These are phyloP conservation scores for Dicyema japonicum DNA, from an alignment of 1,140 invertebrate genomes.

Conservation along the genomic window DNA sequence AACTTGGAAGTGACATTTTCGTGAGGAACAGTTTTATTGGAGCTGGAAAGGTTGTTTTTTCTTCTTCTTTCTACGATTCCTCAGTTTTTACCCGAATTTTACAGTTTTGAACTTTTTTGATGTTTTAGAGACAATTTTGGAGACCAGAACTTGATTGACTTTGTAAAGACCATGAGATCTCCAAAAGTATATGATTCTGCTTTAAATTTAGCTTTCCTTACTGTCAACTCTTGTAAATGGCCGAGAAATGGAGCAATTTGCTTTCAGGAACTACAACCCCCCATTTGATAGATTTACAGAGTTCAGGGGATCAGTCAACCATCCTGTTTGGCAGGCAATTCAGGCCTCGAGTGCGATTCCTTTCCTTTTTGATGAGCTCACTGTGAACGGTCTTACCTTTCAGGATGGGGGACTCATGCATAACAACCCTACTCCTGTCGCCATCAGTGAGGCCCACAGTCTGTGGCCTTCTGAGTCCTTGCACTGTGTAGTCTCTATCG, in stretches of 20 bases:
- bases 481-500: slow-evolving; percentile 52
- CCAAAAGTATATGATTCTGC: slow-evolving; percentile 26
- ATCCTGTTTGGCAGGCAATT: slow-evolving; percentile 49
- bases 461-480: slow-evolving; percentile 44
- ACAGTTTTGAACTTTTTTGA: no score
- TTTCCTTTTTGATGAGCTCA: slow-evolving; percentile 56
- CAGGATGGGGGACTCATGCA: slow-evolving; percentile 48
- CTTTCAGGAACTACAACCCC: slow-evolving; percentile 57
- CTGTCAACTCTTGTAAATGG: slow-evolving; percentile 46
- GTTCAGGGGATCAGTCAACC: slow-evolving; percentile 38
- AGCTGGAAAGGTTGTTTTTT: slow-evolving; percentile 41
- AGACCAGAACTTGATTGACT: slow-evolving; percentile 31
- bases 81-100: no score
- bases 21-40: slow-evolving; percentile 34
- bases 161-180: slow-evolving; percentile 24
- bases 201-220: slow-evolving; percentile 3
- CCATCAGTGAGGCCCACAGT: slow-evolving; percentile 37
- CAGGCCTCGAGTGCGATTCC: slow-evolving; percentile 62
- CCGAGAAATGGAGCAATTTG: slow-evolving; percentile 38
- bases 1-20: slow-evolving; percentile 35
- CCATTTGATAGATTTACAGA: slow-evolving; percentile 36
- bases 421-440: slow-evolving; percentile 60
- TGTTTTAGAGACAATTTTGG: slow-evolving; percentile 27
- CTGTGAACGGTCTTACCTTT: slow-evolving; percentile 6
- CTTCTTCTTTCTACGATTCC: slow-evolving; percentile 60